A percentile compares a stretch with the other conserved stretches of the same genome.
Conservation (phyloP, 2,113 vertebrate genomes). For the Andinoacara biseriatus region DNA sequence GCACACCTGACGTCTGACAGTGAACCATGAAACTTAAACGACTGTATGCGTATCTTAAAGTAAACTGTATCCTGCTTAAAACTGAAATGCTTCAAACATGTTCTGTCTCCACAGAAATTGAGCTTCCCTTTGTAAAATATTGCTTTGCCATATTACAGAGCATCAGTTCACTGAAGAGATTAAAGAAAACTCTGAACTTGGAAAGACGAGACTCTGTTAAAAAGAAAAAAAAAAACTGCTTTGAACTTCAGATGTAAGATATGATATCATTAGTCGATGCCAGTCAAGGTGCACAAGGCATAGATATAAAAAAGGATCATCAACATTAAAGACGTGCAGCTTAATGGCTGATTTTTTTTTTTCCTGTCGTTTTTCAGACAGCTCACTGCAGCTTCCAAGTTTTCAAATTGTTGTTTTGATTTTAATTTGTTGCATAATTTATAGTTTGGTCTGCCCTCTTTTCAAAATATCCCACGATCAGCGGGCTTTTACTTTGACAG, state of each 20-base stretch:
- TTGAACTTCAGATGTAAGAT: not conserved
- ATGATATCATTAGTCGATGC: fast-evolving
- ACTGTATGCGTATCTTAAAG: too few species aligned
- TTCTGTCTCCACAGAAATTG: too few species aligned
- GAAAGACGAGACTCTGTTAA: too few species aligned
- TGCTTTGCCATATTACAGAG: too few species aligned
- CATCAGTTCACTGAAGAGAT: too few species aligned
- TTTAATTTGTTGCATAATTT: slow-evolving; percentile 20
- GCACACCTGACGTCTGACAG: not conserved
- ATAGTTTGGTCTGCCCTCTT: not conserved
- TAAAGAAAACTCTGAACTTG: not conserved
- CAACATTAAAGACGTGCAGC: too few species aligned
- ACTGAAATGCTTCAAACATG: too few species aligned
- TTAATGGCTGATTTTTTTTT: too few species aligned
- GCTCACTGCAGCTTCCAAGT: not conserved
- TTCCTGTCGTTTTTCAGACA: not conserved
- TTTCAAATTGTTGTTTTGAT: slow-evolving; percentile 5
- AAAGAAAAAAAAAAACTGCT: not conserved
- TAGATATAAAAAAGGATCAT: too few species aligned
- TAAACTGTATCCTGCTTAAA: too few species aligned
- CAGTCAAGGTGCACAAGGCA: too few species aligned
- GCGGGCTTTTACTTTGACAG: not conserved
- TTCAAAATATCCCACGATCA: not conserved
- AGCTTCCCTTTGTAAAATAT: too few species aligned
- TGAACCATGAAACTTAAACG: not conserved